phyloP scores from a whole-genome alignment of 1,140 invertebrate genomes.

The Galleria mellonella region DNA sequence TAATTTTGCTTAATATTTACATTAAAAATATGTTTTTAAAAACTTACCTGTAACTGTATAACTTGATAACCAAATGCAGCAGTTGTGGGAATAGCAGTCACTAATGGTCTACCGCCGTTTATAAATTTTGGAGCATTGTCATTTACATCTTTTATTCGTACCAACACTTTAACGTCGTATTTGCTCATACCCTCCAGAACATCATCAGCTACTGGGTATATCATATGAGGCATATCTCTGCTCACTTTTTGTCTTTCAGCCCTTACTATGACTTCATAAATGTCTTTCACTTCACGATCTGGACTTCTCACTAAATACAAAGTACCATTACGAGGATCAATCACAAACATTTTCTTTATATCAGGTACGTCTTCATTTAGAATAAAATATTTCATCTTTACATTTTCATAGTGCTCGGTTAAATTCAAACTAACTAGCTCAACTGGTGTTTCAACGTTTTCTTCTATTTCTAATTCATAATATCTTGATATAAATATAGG shows the following conservation, averaged over 20 bases:
- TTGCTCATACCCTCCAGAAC: slow-evolving; percentile 78
- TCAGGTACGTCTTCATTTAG: slow-evolving; percentile 75
- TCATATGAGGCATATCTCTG: slow-evolving; percentile 80
- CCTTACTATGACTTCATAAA: slow-evolving; percentile 81
- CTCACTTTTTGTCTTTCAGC: slow-evolving; percentile 80
- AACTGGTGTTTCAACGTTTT: slow-evolving; percentile 82
- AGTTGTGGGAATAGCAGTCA: slow-evolving; percentile 85
- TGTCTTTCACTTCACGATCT: slow-evolving; percentile 79
- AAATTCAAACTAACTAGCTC: slow-evolving; percentile 82
- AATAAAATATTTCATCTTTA: slow-evolving; percentile 77
- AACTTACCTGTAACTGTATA: slow-evolving; percentile 78
- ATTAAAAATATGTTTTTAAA: slow-evolving; percentile 2
- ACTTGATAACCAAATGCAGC: slow-evolving; percentile 88
- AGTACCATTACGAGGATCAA: slow-evolving; percentile 83
- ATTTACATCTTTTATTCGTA: slow-evolving; percentile 86
- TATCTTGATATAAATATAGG: slow-evolving; percentile 83
- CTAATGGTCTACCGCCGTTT: slow-evolving; percentile 81
- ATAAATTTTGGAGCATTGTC: slow-evolving; percentile 87
- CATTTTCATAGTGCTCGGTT: slow-evolving; percentile 75
- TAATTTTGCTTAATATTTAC: too few relatives aligned
- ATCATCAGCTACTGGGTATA: slow-evolving; percentile 83
- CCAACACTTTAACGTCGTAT: slow-evolving; percentile 79
- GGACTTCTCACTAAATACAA: slow-evolving; percentile 80
- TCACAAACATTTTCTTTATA: slow-evolving; percentile 76
- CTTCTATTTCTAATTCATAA: slow-evolving; percentile 85